These are phyloP conservation scores for Strix aluco DNA, from an alignment of 2,113 vertebrate species.

Conservation along the genomic window DNA sequence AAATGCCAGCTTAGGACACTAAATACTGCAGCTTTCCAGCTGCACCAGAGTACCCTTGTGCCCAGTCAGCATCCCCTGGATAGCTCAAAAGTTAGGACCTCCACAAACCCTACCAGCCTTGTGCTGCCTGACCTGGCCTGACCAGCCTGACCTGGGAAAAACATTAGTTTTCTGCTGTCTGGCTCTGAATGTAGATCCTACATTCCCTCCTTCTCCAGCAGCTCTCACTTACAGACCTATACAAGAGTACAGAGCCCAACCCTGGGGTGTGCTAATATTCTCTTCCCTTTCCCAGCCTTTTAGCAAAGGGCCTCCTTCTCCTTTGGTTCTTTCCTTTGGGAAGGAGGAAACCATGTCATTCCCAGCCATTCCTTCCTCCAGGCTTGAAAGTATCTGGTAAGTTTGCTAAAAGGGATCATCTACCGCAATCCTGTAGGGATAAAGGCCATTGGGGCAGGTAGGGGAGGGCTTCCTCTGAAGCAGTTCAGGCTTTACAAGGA, in stretches of 20 bases:
- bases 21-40: neutral
- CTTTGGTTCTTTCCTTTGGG: neutral
- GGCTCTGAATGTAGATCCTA: neutral
- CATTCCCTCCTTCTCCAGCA: neutral
- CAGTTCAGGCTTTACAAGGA: neutral
- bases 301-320: neutral
- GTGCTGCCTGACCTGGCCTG: neutral
- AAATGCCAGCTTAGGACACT: neutral
- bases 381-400: neutral
- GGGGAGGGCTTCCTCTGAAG: neutral
- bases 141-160: neutral
- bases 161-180: neutral
- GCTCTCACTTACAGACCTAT: neutral
- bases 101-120: neutral
- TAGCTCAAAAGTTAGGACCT: neutral
- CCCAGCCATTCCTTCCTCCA: neutral
- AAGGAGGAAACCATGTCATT: neutral
- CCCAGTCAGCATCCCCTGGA: rapidly evolving
- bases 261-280: neutral
- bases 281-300: neutral
- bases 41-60: neutral
- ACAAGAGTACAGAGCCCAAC: neutral
- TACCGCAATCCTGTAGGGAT: neutral
- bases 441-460: neutral
- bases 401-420: neutral